Percentiles rank a stretch among this genome's conserved stretches.
These are phyloP conservation scores for Tenualosa ilisha DNA, from an alignment of 2,797 vertebrate species.

Conservation along the genomic window DNA sequence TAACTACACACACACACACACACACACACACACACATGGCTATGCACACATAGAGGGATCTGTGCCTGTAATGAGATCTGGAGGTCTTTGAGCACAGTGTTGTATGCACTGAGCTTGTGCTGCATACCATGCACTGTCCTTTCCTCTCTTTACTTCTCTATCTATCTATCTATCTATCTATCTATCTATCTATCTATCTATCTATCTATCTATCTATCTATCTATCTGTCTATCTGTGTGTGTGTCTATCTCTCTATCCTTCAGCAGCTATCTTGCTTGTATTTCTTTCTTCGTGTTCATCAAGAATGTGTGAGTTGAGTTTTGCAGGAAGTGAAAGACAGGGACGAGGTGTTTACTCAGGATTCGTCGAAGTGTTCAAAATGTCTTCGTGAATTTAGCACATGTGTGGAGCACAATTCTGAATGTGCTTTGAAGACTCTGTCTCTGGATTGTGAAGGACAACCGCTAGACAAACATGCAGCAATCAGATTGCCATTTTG, in stretches of 20 bases:
- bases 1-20: constrained; percentile 55
- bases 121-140: not conserved
- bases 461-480: not conserved
- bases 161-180: not conserved
- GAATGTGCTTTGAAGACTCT: not conserved
- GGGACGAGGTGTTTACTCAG: not conserved
- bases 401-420: not conserved
- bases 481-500: not conserved
- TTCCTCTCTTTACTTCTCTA: not conserved
- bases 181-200: not conserved
- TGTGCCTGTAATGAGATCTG: constrained; percentile 21
- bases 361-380: not conserved
- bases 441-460: not conserved
- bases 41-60: constrained; percentile 32
- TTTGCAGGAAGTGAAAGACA: not conserved
- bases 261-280: not conserved
- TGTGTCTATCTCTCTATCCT: not conserved
- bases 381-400: not conserved
- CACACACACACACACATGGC: constrained; percentile 34
- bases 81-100: not conserved
- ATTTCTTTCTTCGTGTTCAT: not conserved
- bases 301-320: not conserved
- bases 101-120: not conserved
- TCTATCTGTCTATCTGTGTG: not conserved
- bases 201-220: not conserved